phyloP scores from a whole-genome alignment of 2,888 invertebrate genomes.

The Drosophila engyochracea region DNA sequence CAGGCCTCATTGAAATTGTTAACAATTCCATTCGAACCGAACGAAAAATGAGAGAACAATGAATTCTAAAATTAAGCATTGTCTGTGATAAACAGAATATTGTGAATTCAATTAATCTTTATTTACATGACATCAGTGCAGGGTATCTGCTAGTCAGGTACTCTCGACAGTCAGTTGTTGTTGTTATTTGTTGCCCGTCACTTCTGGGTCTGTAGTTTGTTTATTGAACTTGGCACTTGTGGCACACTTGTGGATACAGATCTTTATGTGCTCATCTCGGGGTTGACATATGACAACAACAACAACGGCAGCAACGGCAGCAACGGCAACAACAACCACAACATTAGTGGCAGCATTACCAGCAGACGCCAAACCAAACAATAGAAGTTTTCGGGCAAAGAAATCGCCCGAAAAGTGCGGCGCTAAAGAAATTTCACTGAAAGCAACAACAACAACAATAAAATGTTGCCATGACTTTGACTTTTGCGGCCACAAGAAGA shows the following conservation, averaged over 20 bases:
- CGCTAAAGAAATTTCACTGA: constrained; percentile 66
- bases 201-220: constrained; percentile 42
- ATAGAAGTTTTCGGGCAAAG: constrained; percentile 60
- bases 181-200: constrained; percentile 18
- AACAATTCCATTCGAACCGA: neutral
- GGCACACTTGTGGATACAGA: constrained; percentile 60
- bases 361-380: constrained; percentile 45
- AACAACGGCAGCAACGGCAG: constrained; percentile 4
- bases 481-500: constrained; percentile 52
- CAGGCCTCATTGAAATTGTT: neutral
- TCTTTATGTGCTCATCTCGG: constrained; percentile 28
- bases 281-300: constrained; percentile 35
- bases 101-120: neutral
- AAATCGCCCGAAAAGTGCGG: constrained; percentile 40
- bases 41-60: neutral
- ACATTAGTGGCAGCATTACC: constrained; percentile 11
- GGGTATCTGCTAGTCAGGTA: constrained; percentile 2
- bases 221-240: constrained; percentile 67
- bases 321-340: neutral
- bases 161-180: neutral
- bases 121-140: neutral
- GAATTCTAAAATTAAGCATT: neutral
- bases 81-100: neutral
- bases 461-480: constrained; percentile 74
- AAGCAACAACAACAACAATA: constrained; percentile 35